Percentiles rank a stretch among this genome's conserved stretches.
phyloP scores from a whole-genome alignment of 2,113 vertebrate genomes.

The Nothocercus julius region DNA sequence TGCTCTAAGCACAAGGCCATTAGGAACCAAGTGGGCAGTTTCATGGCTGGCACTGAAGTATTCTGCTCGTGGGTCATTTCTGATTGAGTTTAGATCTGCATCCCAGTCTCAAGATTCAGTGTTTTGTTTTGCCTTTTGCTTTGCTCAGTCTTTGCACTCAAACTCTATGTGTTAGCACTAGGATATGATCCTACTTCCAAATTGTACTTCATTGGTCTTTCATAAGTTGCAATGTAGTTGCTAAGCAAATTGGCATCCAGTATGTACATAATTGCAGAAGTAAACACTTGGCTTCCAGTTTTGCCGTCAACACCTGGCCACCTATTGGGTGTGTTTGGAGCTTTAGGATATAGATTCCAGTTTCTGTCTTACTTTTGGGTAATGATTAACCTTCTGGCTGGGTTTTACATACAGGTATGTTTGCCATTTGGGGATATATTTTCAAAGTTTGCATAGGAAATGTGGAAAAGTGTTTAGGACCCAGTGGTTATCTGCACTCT shows the following conservation, averaged over 20 bases:
- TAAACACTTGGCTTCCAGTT: slow-evolving; percentile 60
- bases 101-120: background rate
- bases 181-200: slow-evolving; percentile 36
- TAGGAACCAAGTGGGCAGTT: background rate
- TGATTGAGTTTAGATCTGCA: background rate
- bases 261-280: slow-evolving; percentile 63
- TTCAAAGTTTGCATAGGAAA: background rate
- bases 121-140: background rate
- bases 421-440: background rate
- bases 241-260: slow-evolving; percentile 65
- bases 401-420: background rate
- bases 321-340: slow-evolving; percentile 69
- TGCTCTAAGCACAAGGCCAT: background rate
- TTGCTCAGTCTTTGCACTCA: background rate
- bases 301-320: slow-evolving; percentile 57
- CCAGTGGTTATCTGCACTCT: background rate
- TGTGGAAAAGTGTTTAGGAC: background rate
- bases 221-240: slow-evolving; percentile 58
- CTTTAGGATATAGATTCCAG: slow-evolving; percentile 65
- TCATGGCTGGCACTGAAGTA: background rate
- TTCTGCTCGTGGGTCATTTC: background rate
- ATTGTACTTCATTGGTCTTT: slow-evolving; percentile 54
- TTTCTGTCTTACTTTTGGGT: slow-evolving; percentile 34
- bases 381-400: background rate
- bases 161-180: slow-evolving; percentile 34